Evolutionary conservation across 2,113 vertebrate genomes (phyloP), one percentile per base, ranked within the genome.

Genomic region (Microcebus jonahi): DNA sequence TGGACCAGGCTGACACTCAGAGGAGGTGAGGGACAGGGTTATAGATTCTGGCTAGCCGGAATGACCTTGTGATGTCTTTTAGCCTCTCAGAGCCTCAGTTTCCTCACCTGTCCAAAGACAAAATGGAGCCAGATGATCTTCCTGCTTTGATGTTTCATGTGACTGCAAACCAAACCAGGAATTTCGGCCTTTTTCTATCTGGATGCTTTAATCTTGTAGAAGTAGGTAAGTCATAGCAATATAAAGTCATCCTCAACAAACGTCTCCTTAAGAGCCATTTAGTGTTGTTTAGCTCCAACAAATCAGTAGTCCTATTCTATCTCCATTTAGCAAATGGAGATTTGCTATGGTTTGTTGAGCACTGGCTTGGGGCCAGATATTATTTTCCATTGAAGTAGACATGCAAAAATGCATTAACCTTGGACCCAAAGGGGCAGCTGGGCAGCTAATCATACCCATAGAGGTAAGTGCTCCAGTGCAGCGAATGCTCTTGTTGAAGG

Each of bases 351-450:
- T 82, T 92, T 91, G 29, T 57, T 86, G 89, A 91, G 12, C n/a
- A 36, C 31, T 91, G 95, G 68, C 21, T 93, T 50, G 42, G 57
- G 63, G 79, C 59, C 77, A 95, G 61, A 17, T 42, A 95, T 85
- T 88, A 18, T 67, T 94, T 96, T 71, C 77, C 76, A 80, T 76
- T 63, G 87, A 90, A 91, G 65, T 7, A 77, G 95, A 88, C 20
- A 6, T 8, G 23, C 45, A 84, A 61, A 88, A 73, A 68, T 85
- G 59, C 76, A 42, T 81, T 53, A 61, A 45, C 55, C 57, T 68
- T 71, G 50, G 29, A 61, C 90, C 34, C 29, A 59, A 48, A 70
- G 39, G 10, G 11, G 34, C 48, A 39, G 71, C 14, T 1, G 1
- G 25, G 45, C 9, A 8, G 50, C 70, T 31, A 70, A 50, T 73